phyloP scores from a whole-genome alignment of 2,113 vertebrate genomes.

The Nesogale talazaci region DNA sequence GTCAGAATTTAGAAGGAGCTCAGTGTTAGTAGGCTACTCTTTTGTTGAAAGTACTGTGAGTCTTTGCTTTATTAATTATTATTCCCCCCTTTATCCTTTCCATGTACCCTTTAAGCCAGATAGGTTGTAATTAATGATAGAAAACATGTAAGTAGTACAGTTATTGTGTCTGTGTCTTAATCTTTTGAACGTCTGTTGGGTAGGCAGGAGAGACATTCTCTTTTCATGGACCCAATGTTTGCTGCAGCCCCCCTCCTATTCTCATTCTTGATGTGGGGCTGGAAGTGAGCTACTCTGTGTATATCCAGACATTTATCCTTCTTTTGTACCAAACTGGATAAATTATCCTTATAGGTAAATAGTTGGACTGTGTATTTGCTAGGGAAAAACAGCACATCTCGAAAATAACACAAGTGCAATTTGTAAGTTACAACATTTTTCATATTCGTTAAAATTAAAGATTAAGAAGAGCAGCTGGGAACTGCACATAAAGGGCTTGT shows the following conservation, averaged over 20 bases:
- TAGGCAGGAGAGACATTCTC: neutral
- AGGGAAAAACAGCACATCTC: neutral
- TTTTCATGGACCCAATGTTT: neutral
- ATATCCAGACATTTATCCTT: neutral
- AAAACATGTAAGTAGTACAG: neutral
- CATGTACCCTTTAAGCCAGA: neutral
- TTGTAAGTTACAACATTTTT: neutral
- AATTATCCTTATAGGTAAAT: neutral
- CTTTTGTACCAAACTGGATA: neutral
- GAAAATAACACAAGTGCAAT: neutral
- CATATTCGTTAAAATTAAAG: neutral
- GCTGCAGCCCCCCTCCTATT: neutral
- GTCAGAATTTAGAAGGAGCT: neutral
- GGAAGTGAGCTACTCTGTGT: neutral
- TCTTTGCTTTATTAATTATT: neutral
- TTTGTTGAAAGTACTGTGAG: neutral
- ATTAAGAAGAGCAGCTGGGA: neutral
- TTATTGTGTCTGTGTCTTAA: conserved; percentile 3
- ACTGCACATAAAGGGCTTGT: neutral
- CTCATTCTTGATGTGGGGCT: neutral
- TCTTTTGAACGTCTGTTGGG: neutral
- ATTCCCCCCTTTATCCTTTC: neutral
- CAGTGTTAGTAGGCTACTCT: neutral
- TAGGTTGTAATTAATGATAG: neutral
- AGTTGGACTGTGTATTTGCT: neutral